Evolutionary conservation across 1,140 invertebrate genomes (phyloP).

Genomic region (Drosophila ficusphila): DNA sequence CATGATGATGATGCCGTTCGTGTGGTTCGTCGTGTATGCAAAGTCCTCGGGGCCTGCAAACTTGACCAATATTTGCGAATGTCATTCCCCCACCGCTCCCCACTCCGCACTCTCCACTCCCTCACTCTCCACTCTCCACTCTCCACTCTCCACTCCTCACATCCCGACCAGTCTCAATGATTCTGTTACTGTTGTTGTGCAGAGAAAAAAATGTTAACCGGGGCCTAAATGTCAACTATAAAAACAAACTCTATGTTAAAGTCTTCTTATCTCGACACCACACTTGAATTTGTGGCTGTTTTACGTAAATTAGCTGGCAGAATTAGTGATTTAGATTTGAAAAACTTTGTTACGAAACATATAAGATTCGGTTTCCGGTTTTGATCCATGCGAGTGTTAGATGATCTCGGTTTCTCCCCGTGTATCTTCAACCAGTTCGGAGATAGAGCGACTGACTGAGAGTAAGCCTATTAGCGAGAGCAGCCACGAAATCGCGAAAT

Average conservation of each 20-base stretch:
- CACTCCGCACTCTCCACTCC: too few species aligned
- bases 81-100: not conserved
- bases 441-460: not conserved
- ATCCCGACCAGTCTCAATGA: conserved; percentile 53
- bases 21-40: conserved; percentile 61
- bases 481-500: conserved; percentile 39
- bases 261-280: too few species aligned
- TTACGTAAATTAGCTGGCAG: too few species aligned
- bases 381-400: too few species aligned
- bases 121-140: too few species aligned
- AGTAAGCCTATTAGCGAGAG: conserved; percentile 26
- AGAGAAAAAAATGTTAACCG: not conserved
- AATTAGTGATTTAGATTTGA: too few species aligned
- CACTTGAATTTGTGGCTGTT: too few species aligned
- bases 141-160: not conserved
- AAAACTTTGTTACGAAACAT: too few species aligned
- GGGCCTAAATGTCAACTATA: too few species aligned
- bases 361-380: too few species aligned
- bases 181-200: conserved; percentile 1
- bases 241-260: too few species aligned
- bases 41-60: conserved; percentile 44
- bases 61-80: conserved; percentile 72
- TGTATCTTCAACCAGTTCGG: conserved; percentile 58
- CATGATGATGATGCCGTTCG: conserved; percentile 20
- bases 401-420: not conserved